Conservation (phyloP, 2,888 invertebrate genomes). For the Eilema caniola region DNA sequence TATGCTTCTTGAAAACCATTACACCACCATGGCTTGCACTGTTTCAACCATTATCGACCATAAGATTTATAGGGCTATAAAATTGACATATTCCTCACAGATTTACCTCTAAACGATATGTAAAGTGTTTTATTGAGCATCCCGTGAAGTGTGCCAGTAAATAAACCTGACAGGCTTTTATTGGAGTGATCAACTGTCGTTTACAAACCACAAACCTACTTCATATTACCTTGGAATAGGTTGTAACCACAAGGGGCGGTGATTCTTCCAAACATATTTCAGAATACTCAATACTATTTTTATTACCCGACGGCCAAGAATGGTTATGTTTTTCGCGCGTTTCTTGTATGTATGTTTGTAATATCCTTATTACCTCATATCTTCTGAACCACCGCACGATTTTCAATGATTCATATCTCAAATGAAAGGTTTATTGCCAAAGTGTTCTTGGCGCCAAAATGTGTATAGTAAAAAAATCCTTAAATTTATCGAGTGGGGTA, state of each 20-base stretch:
- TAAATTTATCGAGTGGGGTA: too few relatives aligned
- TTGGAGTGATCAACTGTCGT: background rate
- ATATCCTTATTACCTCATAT: too few relatives aligned
- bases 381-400: too few relatives aligned
- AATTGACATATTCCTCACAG: background rate
- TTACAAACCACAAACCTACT: background rate
- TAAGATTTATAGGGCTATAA: background rate
- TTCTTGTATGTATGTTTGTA: too few relatives aligned
- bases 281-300: too few relatives aligned
- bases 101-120: conserved; percentile 7
- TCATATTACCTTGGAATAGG: background rate
- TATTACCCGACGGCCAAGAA: too few relatives aligned
- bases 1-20: background rate
- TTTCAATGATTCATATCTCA: too few relatives aligned
- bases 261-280: too few relatives aligned
- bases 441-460: too few relatives aligned
- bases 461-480: too few relatives aligned
- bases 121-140: conserved; percentile 11
- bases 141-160: background rate
- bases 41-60: background rate
- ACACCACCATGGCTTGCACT: background rate
- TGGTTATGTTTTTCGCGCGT: too few relatives aligned
- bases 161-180: conserved; percentile 1
- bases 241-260: background rate
- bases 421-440: too few relatives aligned